Percentiles rank a stretch among this genome's conserved stretches.
Conservation (phyloP, 2,797 vertebrate species). For the Anolis apletophallus region DNA sequence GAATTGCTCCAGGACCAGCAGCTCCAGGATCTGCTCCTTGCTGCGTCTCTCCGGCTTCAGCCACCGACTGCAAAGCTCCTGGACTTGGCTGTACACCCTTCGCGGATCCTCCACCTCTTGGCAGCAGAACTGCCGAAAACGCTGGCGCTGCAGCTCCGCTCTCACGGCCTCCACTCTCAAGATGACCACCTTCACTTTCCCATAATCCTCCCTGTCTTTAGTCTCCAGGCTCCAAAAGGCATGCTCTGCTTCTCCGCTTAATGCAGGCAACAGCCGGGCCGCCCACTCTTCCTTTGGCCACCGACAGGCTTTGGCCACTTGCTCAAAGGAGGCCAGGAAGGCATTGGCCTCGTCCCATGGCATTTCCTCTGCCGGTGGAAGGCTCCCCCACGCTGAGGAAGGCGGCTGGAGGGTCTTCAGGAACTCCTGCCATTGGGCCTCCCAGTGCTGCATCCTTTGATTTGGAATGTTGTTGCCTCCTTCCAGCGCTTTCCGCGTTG, state of each 20-base stretch:
- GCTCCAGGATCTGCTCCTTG: constrained; percentile 25
- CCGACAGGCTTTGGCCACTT: background rate
- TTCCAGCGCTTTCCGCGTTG: background rate
- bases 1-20: constrained; percentile 21
- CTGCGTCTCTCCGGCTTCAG: background rate
- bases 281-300: too few species aligned
- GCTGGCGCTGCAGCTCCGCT: background rate
- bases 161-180: background rate
- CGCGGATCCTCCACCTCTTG: constrained; percentile 11
- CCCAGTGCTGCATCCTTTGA: background rate
- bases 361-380: background rate
- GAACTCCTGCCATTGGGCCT: constrained; percentile 5
- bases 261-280: background rate
- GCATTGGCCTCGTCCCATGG: background rate
- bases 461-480: background rate
- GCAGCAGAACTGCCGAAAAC: constrained; percentile 29
- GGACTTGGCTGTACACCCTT: constrained; percentile 30
- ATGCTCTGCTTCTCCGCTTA: background rate
- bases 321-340: too few species aligned
- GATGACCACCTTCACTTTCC: too few species aligned
- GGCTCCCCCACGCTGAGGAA: background rate
- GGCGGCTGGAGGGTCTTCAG: background rate
- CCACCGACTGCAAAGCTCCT: constrained; percentile 23
- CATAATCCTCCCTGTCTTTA: too few species aligned
- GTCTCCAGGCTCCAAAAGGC: too few species aligned